Percentiles rank a stretch among this genome's conserved stretches.
phyloP scores from a whole-genome alignment of 2,888 invertebrate genomes.

The Athalia circularis region DNA sequence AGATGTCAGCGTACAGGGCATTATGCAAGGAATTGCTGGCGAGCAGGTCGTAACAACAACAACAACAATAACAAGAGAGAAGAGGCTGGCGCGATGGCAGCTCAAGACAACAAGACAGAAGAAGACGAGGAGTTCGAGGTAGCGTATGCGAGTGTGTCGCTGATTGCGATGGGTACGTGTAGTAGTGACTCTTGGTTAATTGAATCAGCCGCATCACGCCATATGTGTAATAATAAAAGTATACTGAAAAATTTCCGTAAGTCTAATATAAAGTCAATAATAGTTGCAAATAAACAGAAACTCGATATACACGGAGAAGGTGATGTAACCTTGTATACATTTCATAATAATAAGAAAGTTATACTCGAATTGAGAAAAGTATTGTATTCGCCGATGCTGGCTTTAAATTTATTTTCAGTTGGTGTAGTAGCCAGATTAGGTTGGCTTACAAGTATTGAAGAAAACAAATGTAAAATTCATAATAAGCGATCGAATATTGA shows the following conservation, averaged over 20 bases:
- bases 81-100: not conserved
- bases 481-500: conserved; percentile 2
- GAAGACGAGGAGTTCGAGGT: conserved; percentile 1
- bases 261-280: conserved; percentile 14
- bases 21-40: not conserved
- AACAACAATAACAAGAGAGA: not conserved
- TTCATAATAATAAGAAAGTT: conserved; percentile 5
- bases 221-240: conserved; percentile 53
- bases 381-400: conserved; percentile 48
- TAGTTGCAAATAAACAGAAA: conserved; percentile 47
- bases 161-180: conserved; percentile 73
- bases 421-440: conserved; percentile 45
- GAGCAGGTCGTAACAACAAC: too few relatives aligned
- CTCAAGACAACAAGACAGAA: not conserved
- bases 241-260: not conserved
- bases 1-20: not conserved
- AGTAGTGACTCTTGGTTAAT: conserved; percentile 68
- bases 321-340: conserved; percentile 50
- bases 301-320: conserved; percentile 48
- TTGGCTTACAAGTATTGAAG: not conserved
- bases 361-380: conserved; percentile 43
- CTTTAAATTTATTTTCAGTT: conserved; percentile 53
- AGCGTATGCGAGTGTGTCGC: conserved; percentile 49
- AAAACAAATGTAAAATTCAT: not conserved
- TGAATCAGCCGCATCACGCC: conserved; percentile 59